A percentile compares a stretch with the other conserved stretches of the same genome.
phyloP scores from a whole-genome alignment of 2,113 vertebrate genomes.

The Synchiropus splendidus region DNA sequence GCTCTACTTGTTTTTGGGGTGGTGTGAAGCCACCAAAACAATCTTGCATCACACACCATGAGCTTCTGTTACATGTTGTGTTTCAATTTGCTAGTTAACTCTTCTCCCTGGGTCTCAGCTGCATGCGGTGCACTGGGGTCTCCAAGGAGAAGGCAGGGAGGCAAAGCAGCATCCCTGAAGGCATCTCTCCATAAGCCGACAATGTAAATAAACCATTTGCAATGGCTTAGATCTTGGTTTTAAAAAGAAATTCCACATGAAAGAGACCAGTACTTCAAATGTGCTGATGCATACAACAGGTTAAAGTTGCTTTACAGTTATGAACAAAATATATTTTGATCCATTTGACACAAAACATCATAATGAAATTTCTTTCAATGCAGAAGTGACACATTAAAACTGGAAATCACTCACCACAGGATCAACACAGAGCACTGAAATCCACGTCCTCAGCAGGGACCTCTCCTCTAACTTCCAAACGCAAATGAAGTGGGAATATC shows the following conservation, averaged over 20 bases:
- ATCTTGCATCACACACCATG: too few species aligned
- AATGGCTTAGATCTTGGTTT: too few species aligned
- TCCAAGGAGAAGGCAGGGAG: slow-evolving; percentile 45
- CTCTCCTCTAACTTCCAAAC: slow-evolving; percentile 29
- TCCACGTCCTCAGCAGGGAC: slow-evolving; percentile 19
- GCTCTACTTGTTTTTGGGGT: too few species aligned
- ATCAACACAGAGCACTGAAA: slow-evolving; percentile 12
- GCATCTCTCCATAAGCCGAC: slow-evolving; percentile 18
- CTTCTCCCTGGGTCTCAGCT: slow-evolving; percentile 65
- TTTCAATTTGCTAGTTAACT: slow-evolving; percentile 64
- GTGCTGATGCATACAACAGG: too few species aligned
- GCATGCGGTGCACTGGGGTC: slow-evolving; percentile 45
- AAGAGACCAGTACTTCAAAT: too few species aligned
- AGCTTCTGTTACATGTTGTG: slow-evolving; percentile 5
- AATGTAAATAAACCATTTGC: slow-evolving; percentile 44
- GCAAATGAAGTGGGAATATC: slow-evolving; percentile 38
- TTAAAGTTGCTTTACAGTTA: too few species aligned
- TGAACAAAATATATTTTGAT: too few species aligned
- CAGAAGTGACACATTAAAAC: too few species aligned
- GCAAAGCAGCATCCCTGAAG: slow-evolving; percentile 37
- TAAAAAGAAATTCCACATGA: too few species aligned
- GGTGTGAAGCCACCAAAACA: too few species aligned
- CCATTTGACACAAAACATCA: too few species aligned
- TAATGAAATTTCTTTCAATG: too few species aligned
- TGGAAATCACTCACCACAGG: slow-evolving; percentile 45